Base-by-base conservation (phyloP, 2,797 vertebrate genomes). In the Bovichtus variegatus region DNA sequence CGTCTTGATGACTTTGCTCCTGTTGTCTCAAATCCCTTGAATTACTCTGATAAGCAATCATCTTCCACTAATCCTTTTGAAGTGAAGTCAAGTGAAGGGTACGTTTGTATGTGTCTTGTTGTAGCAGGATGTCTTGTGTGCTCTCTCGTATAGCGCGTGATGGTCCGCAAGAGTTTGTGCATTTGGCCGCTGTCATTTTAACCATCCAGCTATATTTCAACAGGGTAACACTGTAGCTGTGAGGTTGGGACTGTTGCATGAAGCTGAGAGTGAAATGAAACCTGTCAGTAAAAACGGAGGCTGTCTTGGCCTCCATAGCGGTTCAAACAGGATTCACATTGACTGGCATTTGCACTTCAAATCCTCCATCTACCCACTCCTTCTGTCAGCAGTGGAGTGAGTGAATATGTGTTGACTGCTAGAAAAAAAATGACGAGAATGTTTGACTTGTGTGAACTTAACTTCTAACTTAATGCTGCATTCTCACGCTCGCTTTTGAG, bases 41-140 rank as follows among this genome's bases (percentile, higher is more conserved):
- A 88, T 89, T 47, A 69, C 78, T 62, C 80, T 74, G 86, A 87
- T 83, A 81, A 86, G 70, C 54, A 70, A 12, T 78, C 80, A 68
- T 82, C 76, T 76, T 71, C 62, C n/a, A 9, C 76, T 88, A 83
- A 90, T 87, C 80, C 76, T 76, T 41, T 60, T 50, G 36, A 71
- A 74, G 76, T 69, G 49, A 79, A 76, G 78, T 80, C 63, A 77
- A 86, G 63, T 65, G 66, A 73, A 76, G 31, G 29, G 21, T 75
- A 7, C 60, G n/a, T 50, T 43, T 63, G 5, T 23, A 44, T 34
- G 47, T 55, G 55, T 47, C 68, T 31, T 0, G 0, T 40, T n/a
- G 29, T n/a, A 4, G 19, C 31, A 11, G 25, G 19, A 12, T 23
- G 5, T 2, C 49, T 16, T 2, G 0, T 8, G 16, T 9, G 6